These are phyloP conservation scores for Leptopilina syphax DNA, from an alignment of 2,888 invertebrate genomes.

Conservation along the genomic window DNA sequence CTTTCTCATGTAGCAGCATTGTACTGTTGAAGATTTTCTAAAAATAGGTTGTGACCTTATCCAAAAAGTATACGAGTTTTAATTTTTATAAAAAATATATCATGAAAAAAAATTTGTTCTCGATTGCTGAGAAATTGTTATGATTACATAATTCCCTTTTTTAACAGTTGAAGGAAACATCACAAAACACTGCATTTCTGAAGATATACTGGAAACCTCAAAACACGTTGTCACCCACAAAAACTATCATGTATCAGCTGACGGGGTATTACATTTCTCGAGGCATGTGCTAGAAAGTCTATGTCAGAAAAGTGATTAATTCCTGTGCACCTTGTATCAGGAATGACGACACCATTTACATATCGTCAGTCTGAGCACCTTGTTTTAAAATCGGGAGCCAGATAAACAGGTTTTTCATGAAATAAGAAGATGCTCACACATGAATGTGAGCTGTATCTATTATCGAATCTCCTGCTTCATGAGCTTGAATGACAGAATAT, in stretches of 20 bases:
- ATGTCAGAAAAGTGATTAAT: constrained; percentile 37
- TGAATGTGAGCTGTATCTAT: constrained; percentile 23
- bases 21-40: too few species aligned
- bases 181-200: too few species aligned
- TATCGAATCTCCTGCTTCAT: constrained; percentile 37
- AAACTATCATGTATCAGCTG: constrained; percentile 20
- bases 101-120: too few species aligned
- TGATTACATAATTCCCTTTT: too few species aligned
- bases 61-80: too few species aligned
- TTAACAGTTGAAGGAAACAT: too few species aligned
- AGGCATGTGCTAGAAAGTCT: constrained; percentile 26
- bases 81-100: too few species aligned
- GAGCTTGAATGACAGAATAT: constrained; percentile 8
- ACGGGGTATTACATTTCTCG: constrained; percentile 29
- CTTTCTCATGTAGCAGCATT: too few species aligned
- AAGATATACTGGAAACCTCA: background rate
- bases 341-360: constrained; percentile 41
- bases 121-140: too few species aligned
- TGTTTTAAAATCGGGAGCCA: constrained; percentile 40
- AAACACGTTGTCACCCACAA: constrained; percentile 7
- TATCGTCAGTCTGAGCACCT: constrained; percentile 29
- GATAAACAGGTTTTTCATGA: constrained; percentile 41
- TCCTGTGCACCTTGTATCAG: constrained; percentile 31
- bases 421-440: constrained; percentile 32
- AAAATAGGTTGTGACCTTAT: too few species aligned